Percentiles rank a stretch among this genome's conserved stretches.
phyloP scores from a whole-genome alignment of 1,140 invertebrate species.

The Camponotus pennsylvanicus region DNA sequence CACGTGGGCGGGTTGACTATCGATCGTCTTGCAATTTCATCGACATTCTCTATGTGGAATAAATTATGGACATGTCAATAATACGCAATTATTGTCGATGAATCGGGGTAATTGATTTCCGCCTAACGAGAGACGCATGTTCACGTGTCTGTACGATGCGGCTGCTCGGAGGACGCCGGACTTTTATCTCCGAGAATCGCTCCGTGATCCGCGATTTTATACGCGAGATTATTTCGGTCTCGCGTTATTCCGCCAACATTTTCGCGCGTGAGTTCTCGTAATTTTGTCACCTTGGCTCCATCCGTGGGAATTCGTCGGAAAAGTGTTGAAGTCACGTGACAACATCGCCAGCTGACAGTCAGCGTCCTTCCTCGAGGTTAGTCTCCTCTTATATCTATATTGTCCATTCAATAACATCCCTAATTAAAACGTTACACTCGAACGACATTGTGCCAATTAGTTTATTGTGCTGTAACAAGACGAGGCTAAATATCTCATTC shows the following conservation, averaged over 20 bases:
- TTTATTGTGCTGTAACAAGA: slow-evolving; percentile 23
- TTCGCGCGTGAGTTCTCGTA: not conserved
- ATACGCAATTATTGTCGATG: not conserved
- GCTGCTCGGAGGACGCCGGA: not conserved
- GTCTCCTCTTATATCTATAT: slow-evolving; percentile 27
- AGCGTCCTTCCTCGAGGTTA: slow-evolving; percentile 45
- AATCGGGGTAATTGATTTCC: not conserved
- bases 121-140: not conserved
- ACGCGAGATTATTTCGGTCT: not conserved
- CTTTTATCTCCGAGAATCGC: not conserved
- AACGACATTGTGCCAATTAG: slow-evolving; percentile 39
- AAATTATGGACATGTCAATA: not conserved
- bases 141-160: not conserved
- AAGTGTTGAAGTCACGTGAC: slow-evolving; percentile 14
- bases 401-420: slow-evolving; percentile 8
- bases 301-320: slow-evolving; percentile 14
- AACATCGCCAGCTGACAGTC: slow-evolving; percentile 15
- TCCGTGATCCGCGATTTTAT: not conserved
- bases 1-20: not conserved
- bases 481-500: not conserved
- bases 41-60: no score
- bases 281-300: slow-evolving; percentile 10
- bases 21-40: not conserved
- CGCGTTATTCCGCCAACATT: slow-evolving; percentile 12
- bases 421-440: slow-evolving; percentile 54